Conservation (phyloP, 2,113 vertebrate genomes). For the Turdus rufiventris region DNA sequence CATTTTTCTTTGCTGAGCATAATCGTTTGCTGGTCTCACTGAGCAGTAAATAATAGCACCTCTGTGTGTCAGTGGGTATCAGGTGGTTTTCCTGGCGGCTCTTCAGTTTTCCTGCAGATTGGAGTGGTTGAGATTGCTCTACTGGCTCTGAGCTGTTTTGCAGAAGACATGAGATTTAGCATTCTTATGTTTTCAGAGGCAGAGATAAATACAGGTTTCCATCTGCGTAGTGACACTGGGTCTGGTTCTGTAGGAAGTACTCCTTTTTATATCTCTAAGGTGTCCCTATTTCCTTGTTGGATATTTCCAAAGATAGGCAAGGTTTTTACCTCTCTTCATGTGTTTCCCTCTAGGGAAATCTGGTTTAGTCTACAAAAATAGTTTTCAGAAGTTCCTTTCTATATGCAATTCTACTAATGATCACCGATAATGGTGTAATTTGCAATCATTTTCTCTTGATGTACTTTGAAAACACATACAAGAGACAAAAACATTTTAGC, state of each 20-base stretch:
- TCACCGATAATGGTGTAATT: background rate
- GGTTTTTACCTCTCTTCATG: background rate
- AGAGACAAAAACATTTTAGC: background rate
- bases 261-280: background rate
- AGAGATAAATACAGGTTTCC: background rate
- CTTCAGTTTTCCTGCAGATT: background rate
- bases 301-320: background rate
- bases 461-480: background rate
- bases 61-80: background rate
- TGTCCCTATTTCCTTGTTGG: background rate
- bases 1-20: background rate
- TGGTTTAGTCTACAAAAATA: background rate
- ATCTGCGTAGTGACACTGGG: background rate
- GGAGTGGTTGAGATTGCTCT: background rate
- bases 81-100: background rate
- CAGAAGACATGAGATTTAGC: background rate
- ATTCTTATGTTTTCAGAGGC: background rate
- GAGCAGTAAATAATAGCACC: slow-evolving; percentile 19
- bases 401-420: background rate
- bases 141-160: background rate
- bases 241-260: background rate
- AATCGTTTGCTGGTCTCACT: background rate
- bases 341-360: background rate
- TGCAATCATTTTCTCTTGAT: background rate
- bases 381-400: background rate